Evolutionary conservation across 2,113 vertebrate species (phyloP).

Genomic region (Protobothrops mucrosquamatus): DNA sequence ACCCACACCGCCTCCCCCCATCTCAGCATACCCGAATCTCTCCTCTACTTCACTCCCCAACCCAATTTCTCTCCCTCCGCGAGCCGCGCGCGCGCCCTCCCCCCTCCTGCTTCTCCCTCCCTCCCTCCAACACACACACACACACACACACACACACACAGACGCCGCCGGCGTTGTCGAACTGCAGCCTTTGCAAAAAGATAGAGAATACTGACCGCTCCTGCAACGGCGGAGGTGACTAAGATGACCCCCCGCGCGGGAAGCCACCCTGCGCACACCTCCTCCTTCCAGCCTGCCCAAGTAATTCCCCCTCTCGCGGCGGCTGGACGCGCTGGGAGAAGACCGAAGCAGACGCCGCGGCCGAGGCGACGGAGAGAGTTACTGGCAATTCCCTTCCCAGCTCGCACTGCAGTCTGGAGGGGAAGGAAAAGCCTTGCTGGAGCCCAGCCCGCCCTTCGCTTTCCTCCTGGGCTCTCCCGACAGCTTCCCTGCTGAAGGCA

Average conservation of each 20-base stretch:
- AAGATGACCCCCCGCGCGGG: conserved; percentile 44
- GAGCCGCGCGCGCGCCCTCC: not conserved
- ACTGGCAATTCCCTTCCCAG: conserved; percentile 21
- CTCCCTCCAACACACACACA: not conserved
- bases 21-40: not conserved
- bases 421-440: not conserved
- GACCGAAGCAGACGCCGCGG: conserved; percentile 36
- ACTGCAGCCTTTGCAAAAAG: conserved; percentile 29
- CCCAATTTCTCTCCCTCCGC: not conserved
- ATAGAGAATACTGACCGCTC: conserved; percentile 28
- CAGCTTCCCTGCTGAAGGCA: conserved; percentile 2
- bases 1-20: not conserved
- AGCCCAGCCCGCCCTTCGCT: conserved; percentile 25
- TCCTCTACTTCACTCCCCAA: conserved; percentile 30
- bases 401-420: conserved; percentile 30
- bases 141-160: not conserved
- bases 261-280: conserved; percentile 45
- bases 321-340: conserved; percentile 30
- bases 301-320: conserved; percentile 46
- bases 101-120: no score
- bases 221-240: conserved; percentile 14
- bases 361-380: conserved; percentile 23
- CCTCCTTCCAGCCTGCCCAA: conserved; percentile 21
- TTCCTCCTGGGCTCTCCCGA: not conserved
- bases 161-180: conserved; percentile 11